Conservation (phyloP, 2,797 vertebrate species). For the Oreochromis mossambicus region DNA sequence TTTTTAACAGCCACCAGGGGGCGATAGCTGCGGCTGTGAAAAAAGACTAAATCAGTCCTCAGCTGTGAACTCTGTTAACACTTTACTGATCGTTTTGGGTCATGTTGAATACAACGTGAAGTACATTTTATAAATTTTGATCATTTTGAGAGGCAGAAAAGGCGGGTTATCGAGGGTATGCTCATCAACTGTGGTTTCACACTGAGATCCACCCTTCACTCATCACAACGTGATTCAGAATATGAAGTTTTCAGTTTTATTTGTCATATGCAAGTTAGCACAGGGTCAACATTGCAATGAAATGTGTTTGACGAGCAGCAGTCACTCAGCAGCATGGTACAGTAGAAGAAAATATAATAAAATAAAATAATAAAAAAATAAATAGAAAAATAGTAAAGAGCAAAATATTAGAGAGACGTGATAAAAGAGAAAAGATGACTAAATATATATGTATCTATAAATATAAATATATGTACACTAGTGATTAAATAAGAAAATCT, state of each 20-base stretch:
- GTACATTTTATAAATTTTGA: rapidly evolving
- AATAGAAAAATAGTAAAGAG: too few relatives aligned
- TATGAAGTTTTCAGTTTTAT: neutral
- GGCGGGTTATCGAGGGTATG: rapidly evolving
- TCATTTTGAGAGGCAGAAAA: neutral
- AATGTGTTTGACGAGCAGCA: too few relatives aligned
- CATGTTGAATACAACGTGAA: neutral
- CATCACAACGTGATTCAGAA: neutral
- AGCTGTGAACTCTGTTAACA: neutral
- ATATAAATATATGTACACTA: too few relatives aligned
- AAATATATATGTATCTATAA: too few relatives aligned
- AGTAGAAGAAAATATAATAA: too few relatives aligned
- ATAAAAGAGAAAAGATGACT: too few relatives aligned
- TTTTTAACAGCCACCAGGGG: neutral
- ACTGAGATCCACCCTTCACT: rapidly evolving
- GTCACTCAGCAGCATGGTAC: too few relatives aligned
- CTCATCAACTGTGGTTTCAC: neutral
- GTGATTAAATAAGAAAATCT: too few relatives aligned
- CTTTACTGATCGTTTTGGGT: neutral
- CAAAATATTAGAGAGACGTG: too few relatives aligned
- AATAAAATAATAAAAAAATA: too few relatives aligned
- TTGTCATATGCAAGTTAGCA: too few relatives aligned
- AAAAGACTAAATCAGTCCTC: rapidly evolving
- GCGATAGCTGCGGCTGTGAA: neutral
- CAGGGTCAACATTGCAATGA: too few relatives aligned